phyloP scores from a whole-genome alignment of 2,888 invertebrate species.

The Chloroclysta siterata region DNA sequence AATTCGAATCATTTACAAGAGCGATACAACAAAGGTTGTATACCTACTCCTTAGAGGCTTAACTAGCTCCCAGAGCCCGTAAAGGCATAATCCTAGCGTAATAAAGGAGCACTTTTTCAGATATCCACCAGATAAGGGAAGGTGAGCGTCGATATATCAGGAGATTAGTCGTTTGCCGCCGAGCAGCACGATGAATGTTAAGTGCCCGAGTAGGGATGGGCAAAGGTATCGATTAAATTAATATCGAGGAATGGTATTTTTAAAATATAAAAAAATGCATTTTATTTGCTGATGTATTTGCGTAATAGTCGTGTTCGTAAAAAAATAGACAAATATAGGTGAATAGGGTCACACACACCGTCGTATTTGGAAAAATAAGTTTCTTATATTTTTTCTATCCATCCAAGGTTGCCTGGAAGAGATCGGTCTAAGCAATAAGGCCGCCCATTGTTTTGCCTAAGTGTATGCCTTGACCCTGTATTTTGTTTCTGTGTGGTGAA shows the following conservation, averaged over 20 bases:
- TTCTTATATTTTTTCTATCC: too few relatives aligned
- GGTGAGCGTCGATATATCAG: constrained; percentile 81
- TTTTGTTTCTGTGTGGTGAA: too few relatives aligned
- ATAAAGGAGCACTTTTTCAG: constrained; percentile 79
- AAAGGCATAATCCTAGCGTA: constrained; percentile 64
- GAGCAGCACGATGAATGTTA: constrained; percentile 73
- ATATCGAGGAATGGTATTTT: not conserved
- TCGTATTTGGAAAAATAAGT: too few relatives aligned
- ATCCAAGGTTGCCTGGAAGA: too few relatives aligned
- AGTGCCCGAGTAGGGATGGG: constrained; percentile 60
- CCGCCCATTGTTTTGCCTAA: too few relatives aligned
- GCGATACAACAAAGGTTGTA: constrained; percentile 1
- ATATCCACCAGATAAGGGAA: constrained; percentile 73
- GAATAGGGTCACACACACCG: too few relatives aligned
- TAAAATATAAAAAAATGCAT: too few relatives aligned
- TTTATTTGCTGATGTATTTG: too few relatives aligned
- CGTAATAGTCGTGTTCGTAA: too few relatives aligned
- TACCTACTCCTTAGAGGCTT: constrained; percentile 46
- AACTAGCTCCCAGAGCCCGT: constrained; percentile 43
- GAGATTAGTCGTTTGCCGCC: constrained; percentile 79
- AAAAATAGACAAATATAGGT: too few relatives aligned
- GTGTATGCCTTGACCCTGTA: too few relatives aligned
- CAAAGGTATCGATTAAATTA: constrained; percentile 25
- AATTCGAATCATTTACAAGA: constrained; percentile 10
- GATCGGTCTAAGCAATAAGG: too few relatives aligned